Base-by-base conservation (phyloP, 1,140 invertebrate genomes). In the Drosophila tristis region DNA sequence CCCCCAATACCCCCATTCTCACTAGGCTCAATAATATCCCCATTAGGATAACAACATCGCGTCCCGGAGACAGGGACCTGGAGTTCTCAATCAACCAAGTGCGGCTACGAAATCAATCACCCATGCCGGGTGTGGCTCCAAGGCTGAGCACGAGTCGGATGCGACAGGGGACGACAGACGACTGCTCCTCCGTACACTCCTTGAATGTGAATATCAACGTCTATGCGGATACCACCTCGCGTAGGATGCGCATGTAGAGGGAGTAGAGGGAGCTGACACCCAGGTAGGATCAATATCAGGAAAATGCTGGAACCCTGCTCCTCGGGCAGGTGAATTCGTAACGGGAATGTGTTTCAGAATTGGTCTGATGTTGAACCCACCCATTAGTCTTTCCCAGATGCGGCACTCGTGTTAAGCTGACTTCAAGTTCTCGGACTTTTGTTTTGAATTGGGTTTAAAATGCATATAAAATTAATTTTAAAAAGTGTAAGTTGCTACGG, bases 201-300 rank as follows among this genome's bases (percentile, higher is more conserved):
- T 55, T 71, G 16, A 85, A 77, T 54, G 81, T 91, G 0, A 87
- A 77, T 51, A 91, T 91, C 20, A 80, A 87, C 60, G 77, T 91
- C 8, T 91, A 66, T 74, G 50, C 90, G 11, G 79, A 91, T 13
- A 39, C 4, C 39, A 77, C 63, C 51, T 26, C 49, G 31, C 80
- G 57, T n/a, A 20, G 51, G 23, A 56, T 76, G 68, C 64, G 78
- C 9, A 49, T 66, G 25, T 90, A 56, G 62, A 15, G n/a, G 13
- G 25, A n/a, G n/a, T n/a, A n/a, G n/a, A n/a, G n/a, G 16, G 20
- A 20, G 9, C 6, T 31, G 29, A 25, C 42, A 3, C 31, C 42
- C 48, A 43, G 23, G 9, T 58, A 44, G 48, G 8, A 45, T 7
- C 31, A 64, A 20, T 23, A 70, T 58, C 48, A 45, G 29, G 5